phyloP scores from a whole-genome alignment of 92 coral and sea anemone species.

The Zoanthus solanderi region DNA sequence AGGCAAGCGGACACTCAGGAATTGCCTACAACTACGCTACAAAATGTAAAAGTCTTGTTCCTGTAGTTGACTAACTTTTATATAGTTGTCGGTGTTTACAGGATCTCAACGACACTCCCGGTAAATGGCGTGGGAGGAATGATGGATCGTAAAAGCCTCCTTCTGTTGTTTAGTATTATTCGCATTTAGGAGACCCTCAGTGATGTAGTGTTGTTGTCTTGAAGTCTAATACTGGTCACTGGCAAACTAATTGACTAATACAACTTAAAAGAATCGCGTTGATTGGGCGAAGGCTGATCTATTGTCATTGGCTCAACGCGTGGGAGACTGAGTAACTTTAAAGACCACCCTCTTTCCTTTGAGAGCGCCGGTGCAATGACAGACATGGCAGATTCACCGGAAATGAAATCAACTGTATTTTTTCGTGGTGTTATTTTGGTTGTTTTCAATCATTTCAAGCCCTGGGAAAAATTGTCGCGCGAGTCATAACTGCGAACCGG shows the following conservation, averaged over 20 bases:
- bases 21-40: constrained; percentile 22
- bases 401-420: constrained; percentile 72
- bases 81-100: constrained; percentile 30
- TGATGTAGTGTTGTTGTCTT: constrained; percentile 80
- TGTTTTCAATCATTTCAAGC: constrained; percentile 30
- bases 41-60: constrained; percentile 7
- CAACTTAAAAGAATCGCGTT: constrained; percentile 58
- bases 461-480: constrained; percentile 22
- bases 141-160: constrained; percentile 23
- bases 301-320: constrained; percentile 79
- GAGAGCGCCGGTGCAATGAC: constrained; percentile 83
- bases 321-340: constrained; percentile 43
- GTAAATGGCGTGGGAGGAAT: constrained; percentile 79
- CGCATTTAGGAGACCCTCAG: constrained; percentile 67
- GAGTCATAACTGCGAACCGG: neutral
- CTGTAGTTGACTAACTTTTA: constrained; percentile 36
- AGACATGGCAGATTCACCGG: constrained; percentile 69
- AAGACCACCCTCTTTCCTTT: constrained; percentile 80
- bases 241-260: constrained; percentile 85
- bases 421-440: constrained; percentile 34
- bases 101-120: constrained; percentile 49
- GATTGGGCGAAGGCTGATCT: constrained; percentile 74
- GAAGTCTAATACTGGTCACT: constrained; percentile 74
- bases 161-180: constrained; percentile 59
- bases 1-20: constrained; percentile 27